Evolutionary conservation across 2,888 invertebrate species (phyloP).

Genomic region (Andricus curvator): DNA sequence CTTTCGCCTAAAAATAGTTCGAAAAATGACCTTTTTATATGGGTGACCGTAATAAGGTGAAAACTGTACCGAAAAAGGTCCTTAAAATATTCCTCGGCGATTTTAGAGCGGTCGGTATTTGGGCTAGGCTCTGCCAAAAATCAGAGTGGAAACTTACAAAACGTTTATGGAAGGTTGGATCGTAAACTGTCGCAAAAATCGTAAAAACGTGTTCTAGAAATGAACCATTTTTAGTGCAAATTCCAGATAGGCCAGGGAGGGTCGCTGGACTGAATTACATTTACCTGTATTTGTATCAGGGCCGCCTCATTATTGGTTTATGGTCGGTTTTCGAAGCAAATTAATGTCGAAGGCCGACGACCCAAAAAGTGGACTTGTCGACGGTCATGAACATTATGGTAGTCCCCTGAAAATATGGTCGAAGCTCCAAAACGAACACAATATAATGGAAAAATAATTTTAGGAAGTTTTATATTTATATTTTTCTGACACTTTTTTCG

Average conservation of each 20-base stretch:
- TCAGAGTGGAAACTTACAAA: constrained; percentile 65
- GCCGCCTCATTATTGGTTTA: constrained; percentile 72
- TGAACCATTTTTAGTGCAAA: constrained; percentile 66
- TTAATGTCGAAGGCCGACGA: constrained; percentile 61
- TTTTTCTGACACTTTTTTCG: background rate
- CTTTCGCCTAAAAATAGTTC: constrained; percentile 70
- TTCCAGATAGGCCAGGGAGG: constrained; percentile 51
- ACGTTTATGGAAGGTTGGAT: constrained; percentile 64
- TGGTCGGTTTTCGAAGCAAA: constrained; percentile 57
- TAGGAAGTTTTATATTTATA: too few species aligned
- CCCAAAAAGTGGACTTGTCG: constrained; percentile 39
- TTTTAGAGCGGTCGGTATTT: constrained; percentile 46
- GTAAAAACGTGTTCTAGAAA: constrained; percentile 69
- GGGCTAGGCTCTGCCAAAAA: constrained; percentile 57
- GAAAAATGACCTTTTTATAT: constrained; percentile 69
- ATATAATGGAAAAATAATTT: background rate
- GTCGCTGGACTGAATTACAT: constrained; percentile 67
- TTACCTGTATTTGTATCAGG: constrained; percentile 71
- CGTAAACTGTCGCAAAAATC: constrained; percentile 66
- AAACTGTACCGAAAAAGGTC: constrained; percentile 72
- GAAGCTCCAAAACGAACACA: background rate
- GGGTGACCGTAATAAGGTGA: constrained; percentile 76
- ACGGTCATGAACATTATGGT: constrained; percentile 44
- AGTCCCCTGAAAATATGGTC: constrained; percentile 18
- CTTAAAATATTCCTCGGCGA: constrained; percentile 56